Percentiles rank a stretch among this genome's conserved stretches.
These are phyloP conservation scores for Otolemur garnettii DNA, from an alignment of 2,113 vertebrate genomes.

Conservation along the genomic window DNA sequence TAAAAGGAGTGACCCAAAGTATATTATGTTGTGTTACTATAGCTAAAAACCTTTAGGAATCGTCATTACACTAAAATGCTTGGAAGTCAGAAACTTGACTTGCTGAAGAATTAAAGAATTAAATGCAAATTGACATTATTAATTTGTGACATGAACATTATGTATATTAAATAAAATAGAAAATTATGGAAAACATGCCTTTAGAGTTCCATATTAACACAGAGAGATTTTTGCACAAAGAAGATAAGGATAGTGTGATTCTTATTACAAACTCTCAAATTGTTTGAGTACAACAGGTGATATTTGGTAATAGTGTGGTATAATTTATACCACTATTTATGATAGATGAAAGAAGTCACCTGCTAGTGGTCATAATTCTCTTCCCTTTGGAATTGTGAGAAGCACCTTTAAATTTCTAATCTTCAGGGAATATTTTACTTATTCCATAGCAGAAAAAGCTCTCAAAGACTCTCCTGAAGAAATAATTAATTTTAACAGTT, in stretches of 20 bases:
- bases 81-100: not conserved
- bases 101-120: not conserved
- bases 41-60: constrained; percentile 9
- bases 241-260: not conserved
- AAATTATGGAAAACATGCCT: constrained; percentile 21
- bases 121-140: not conserved
- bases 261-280: not conserved
- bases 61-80: not conserved
- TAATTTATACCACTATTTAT: constrained; percentile 37
- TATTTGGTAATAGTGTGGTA: constrained; percentile 6
- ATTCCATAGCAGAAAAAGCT: not conserved
- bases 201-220: not conserved
- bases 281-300: not conserved
- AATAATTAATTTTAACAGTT: constrained; percentile 71
- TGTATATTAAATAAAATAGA: not conserved
- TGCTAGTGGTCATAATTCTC: not conserved
- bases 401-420: constrained; percentile 10
- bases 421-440: constrained; percentile 53
- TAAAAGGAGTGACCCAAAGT: not conserved
- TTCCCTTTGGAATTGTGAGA: constrained; percentile 13
- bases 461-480: not conserved
- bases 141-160: not conserved
- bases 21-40: not conserved
- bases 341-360: not conserved
- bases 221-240: not conserved